phyloP scores from a whole-genome alignment of 2,113 vertebrate genomes.

The Eupsittula cactorum region DNA sequence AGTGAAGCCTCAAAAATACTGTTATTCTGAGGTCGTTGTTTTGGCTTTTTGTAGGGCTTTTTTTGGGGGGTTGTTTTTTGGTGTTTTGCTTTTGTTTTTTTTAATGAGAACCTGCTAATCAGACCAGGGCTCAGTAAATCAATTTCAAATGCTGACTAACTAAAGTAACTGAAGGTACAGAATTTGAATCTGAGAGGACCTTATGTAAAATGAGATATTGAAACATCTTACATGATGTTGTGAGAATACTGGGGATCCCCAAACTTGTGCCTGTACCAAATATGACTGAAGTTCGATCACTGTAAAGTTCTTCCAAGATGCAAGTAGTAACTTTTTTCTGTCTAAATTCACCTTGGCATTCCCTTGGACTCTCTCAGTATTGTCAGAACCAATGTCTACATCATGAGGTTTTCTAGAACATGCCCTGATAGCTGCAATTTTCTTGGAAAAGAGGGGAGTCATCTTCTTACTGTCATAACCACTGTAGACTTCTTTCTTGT shows the following conservation, averaged over 20 bases:
- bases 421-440: neutral
- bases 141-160: neutral
- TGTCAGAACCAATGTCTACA: neutral
- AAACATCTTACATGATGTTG: neutral
- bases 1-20: neutral
- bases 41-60: neutral
- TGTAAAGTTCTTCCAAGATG: neutral
- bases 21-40: neutral
- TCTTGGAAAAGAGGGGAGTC: neutral
- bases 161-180: neutral
- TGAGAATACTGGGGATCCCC: neutral
- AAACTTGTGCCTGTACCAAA: neutral
- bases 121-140: neutral
- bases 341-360: neutral
- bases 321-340: neutral
- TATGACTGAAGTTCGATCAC: neutral
- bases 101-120: neutral
- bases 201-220: neutral
- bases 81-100: no score
- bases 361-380: neutral
- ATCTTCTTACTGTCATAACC: neutral
- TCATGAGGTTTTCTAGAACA: neutral
- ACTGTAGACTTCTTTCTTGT: neutral
- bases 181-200: neutral
- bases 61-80: no score